Conservation (phyloP, 2,113 vertebrate genomes). For the Lepisosteus oculatus region DNA sequence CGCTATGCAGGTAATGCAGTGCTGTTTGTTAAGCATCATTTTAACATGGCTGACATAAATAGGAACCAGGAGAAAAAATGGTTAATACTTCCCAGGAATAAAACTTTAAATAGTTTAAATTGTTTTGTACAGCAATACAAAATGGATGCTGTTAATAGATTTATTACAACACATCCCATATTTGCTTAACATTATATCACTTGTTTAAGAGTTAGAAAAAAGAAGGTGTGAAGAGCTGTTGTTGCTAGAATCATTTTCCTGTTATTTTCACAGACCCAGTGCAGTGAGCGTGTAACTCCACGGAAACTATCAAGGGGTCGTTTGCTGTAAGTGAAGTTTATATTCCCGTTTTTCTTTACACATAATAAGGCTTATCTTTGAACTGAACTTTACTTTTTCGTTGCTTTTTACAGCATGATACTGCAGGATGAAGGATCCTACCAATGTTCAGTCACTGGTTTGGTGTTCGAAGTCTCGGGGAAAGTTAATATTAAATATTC, state of each 20-base stretch:
- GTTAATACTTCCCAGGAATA: too few species aligned
- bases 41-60: too few species aligned
- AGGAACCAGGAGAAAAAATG: too few species aligned
- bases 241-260: not conserved
- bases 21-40: too few species aligned
- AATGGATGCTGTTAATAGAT: not conserved
- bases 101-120: too few species aligned
- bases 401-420: slow-evolving; percentile 52
- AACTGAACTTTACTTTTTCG: not conserved
- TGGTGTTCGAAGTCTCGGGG: slow-evolving; percentile 74
- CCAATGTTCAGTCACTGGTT: slow-evolving; percentile 66
- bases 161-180: not conserved
- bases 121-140: too few species aligned
- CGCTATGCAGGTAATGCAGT: slow-evolving; percentile 50
- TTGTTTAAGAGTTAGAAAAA: too few species aligned
- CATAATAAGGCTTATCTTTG: not conserved
- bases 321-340: slow-evolving; percentile 59
- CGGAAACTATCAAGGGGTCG: slow-evolving; percentile 63
- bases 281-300: slow-evolving; percentile 66
- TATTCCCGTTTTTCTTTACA: not conserved
- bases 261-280: slow-evolving; percentile 58
- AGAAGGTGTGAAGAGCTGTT: too few species aligned
- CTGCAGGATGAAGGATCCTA: slow-evolving; percentile 68
- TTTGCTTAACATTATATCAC: not conserved
- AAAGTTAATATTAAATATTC: slow-evolving; percentile 59